phyloP scores from a whole-genome alignment of 2,888 invertebrate species.

The Abrostola triplasia region DNA sequence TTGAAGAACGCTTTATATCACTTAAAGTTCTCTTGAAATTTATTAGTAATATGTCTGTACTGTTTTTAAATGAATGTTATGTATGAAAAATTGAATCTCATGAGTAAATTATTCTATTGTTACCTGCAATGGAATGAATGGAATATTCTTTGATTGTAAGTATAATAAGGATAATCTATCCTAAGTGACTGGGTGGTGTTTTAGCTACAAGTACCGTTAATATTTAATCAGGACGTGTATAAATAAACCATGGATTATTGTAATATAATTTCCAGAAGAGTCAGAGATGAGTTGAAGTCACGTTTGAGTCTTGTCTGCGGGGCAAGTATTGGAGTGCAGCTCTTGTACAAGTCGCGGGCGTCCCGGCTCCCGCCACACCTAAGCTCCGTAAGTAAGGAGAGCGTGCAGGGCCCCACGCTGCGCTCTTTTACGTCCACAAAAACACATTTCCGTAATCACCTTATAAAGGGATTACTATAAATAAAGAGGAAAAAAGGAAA shows the following conservation, averaged over 20 bases:
- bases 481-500: conserved; percentile 88
- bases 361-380: conserved; percentile 48
- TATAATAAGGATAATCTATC: conserved; percentile 14
- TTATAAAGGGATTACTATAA: conserved; percentile 89
- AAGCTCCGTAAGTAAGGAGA: conserved; percentile 67
- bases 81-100: conserved; percentile 20
- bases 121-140: conserved; percentile 21
- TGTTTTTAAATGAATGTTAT: conserved; percentile 28
- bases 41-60: conserved; percentile 5
- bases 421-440: conserved; percentile 87
- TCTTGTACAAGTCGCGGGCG: conserved; percentile 6
- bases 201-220: conserved; percentile 9
- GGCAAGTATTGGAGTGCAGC: conserved; percentile 9
- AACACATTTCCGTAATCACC: conserved; percentile 89
- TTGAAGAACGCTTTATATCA: conserved; percentile 18
- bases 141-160: conserved; percentile 23
- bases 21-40: conserved; percentile 14
- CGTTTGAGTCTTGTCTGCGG: conserved; percentile 9
- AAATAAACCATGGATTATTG: conserved; percentile 27
- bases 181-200: conserved; percentile 10
- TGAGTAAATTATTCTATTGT: conserved; percentile 35
- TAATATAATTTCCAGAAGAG: conserved; percentile 27
- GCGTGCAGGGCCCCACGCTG: conserved; percentile 79
- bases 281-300: conserved; percentile 4
- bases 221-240: conserved; percentile 13